phyloP scores from a whole-genome alignment of 2,888 invertebrate species.

The Agrochola circellaris region DNA sequence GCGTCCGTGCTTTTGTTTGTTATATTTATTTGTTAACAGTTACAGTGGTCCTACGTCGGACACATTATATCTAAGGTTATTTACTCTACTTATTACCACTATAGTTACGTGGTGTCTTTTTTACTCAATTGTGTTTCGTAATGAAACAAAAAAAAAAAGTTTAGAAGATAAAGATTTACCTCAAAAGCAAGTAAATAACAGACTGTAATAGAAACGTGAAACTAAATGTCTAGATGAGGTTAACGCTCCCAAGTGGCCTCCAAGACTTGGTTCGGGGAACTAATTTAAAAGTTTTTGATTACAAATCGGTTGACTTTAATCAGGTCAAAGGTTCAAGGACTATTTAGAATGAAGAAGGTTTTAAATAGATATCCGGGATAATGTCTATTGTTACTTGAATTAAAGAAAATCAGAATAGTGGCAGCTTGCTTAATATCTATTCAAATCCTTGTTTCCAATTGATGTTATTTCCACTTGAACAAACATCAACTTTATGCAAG shows the following conservation, averaged over 20 bases:
- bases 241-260: conserved; percentile 55
- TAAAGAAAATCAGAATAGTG: neutral
- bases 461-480: no score
- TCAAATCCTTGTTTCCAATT: no score
- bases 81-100: no score
- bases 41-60: no score
- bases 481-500: no score
- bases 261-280: conserved; percentile 43
- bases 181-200: conserved; percentile 20
- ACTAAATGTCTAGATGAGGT: conserved; percentile 49
- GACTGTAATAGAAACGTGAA: conserved; percentile 21
- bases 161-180: neutral
- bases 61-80: no score
- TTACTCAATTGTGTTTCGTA: neutral
- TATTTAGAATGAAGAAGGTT: conserved; percentile 7
- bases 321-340: conserved; percentile 61
- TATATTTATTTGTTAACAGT: no score
- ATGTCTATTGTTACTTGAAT: neutral
- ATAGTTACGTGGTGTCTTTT: no score
- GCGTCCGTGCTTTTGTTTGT: no score
- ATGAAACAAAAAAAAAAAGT: neutral
- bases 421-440: no score
- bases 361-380: conserved; percentile 15
- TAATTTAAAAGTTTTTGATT: conserved; percentile 64
- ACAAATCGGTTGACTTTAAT: conserved; percentile 53